A percentile compares a stretch with the other conserved stretches of the same genome.
Evolutionary conservation across 2,888 invertebrate species (phyloP).

Genomic region (Diarsia rubi): DNA sequence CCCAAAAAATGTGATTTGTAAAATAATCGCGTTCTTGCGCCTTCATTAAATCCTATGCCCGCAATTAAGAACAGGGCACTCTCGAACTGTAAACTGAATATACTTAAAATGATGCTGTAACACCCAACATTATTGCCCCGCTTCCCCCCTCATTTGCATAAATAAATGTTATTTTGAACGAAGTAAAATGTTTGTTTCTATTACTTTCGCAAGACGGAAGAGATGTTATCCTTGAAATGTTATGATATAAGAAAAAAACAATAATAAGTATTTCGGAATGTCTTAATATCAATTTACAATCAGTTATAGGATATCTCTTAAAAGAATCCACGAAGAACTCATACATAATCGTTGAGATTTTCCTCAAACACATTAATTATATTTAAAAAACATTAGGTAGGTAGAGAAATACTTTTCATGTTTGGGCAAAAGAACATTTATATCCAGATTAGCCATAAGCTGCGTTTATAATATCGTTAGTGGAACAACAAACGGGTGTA

Average conservation of each 20-base stretch:
- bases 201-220: constrained; percentile 65
- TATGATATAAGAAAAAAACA: too few species aligned
- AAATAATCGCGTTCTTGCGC: constrained; percentile 78
- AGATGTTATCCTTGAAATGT: too few species aligned
- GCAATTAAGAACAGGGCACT: constrained; percentile 79
- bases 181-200: constrained; percentile 77
- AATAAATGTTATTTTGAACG: constrained; percentile 80
- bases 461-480: constrained; percentile 77
- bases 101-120: constrained; percentile 85
- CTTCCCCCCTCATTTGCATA: constrained; percentile 78
- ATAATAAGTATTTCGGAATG: constrained; percentile 24
- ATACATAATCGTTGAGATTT: constrained; percentile 6
- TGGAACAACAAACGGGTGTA: constrained; percentile 74
- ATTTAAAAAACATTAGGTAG: background rate
- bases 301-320: constrained; percentile 20
- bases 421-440: constrained; percentile 60
- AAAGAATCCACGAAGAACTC: constrained; percentile 10
- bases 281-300: constrained; percentile 35
- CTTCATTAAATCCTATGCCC: constrained; percentile 83
- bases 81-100: constrained; percentile 81
- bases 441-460: constrained; percentile 69
- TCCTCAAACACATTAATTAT: background rate
- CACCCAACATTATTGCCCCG: constrained; percentile 77
- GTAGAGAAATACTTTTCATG: constrained; percentile 37
- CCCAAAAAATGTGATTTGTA: constrained; percentile 74